phyloP scores from a whole-genome alignment of 2,888 invertebrate genomes.

The Stenodera caucasica region DNA sequence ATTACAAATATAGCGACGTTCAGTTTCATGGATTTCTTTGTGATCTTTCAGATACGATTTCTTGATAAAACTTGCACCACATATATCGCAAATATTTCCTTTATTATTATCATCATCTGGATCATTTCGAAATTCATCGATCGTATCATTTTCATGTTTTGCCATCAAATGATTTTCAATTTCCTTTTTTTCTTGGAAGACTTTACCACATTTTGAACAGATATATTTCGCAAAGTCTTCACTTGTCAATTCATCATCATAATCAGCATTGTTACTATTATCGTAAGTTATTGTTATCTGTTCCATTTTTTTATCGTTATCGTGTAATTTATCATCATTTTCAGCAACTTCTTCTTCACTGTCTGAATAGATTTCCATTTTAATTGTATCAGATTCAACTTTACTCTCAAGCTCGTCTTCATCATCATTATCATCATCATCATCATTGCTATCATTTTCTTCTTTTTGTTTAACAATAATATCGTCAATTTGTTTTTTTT shows the following conservation, averaged over 20 bases:
- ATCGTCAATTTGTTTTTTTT: not conserved
- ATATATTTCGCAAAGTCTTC: not conserved
- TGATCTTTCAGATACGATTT: slow-evolving; percentile 36
- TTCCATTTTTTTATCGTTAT: not conserved
- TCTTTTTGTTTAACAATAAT: not conserved
- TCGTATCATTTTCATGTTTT: slow-evolving; percentile 1
- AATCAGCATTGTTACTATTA: not conserved
- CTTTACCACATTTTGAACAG: slow-evolving; percentile 18
- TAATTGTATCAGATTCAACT: not conserved
- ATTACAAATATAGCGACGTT: slow-evolving; percentile 38
- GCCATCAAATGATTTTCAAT: slow-evolving; percentile 9
- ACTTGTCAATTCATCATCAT: slow-evolving; percentile 9
- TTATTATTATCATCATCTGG: slow-evolving; percentile 32
- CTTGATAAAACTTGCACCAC: slow-evolving; percentile 34
- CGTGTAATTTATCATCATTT: not conserved
- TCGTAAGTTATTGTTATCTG: slow-evolving; percentile 4
- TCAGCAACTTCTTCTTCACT: not conserved
- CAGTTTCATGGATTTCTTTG: slow-evolving; percentile 35
- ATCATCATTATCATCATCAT: not conserved
- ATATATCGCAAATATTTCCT: slow-evolving; percentile 34
- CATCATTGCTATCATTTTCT: slow-evolving; percentile 7
- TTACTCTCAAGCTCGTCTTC: not conserved
- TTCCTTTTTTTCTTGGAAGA: slow-evolving; percentile 14
- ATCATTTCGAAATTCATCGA: slow-evolving; percentile 24
- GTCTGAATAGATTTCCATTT: slow-evolving; percentile 5